These are phyloP conservation scores for Micrasema longulum DNA, from an alignment of 1,140 invertebrate genomes.

Conservation along the genomic window DNA sequence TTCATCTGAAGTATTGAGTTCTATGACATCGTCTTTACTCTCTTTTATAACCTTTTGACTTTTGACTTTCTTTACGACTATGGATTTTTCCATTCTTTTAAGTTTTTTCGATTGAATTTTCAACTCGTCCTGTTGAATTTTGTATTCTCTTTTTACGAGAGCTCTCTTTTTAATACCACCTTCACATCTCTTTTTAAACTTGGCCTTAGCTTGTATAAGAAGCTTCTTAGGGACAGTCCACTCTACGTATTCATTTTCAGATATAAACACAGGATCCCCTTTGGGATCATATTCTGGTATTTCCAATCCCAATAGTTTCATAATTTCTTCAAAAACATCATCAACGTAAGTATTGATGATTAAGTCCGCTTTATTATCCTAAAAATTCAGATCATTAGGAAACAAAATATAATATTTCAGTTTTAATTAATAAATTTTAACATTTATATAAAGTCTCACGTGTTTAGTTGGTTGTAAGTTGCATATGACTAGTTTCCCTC, in stretches of 20 bases:
- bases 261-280: constrained; percentile 76
- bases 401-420: no score
- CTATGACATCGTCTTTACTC: constrained; percentile 8
- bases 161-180: constrained; percentile 48
- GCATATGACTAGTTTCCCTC: constrained; percentile 91
- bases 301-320: constrained; percentile 78
- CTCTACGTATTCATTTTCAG: constrained; percentile 65
- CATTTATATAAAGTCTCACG: no score
- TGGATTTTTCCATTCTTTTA: neutral
- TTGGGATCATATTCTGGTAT: constrained; percentile 77
- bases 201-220: constrained; percentile 68
- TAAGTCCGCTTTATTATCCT: constrained; percentile 93
- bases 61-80: constrained; percentile 1
- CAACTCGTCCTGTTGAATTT: constrained; percentile 21
- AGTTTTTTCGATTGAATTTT: constrained; percentile 4
- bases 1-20: constrained; percentile 19
- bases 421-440: no score
- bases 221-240: constrained; percentile 73
- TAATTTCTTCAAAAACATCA: constrained; percentile 81
- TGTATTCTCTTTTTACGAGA: constrained; percentile 45
- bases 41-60: neutral
- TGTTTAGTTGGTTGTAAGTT: constrained; percentile 98
- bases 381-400: constrained; percentile 5
- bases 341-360: constrained; percentile 93
- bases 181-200: constrained; percentile 62